These are phyloP conservation scores for Phaethornis superciliosus DNA, from an alignment of 2,113 vertebrate species.

Conservation along the genomic window DNA sequence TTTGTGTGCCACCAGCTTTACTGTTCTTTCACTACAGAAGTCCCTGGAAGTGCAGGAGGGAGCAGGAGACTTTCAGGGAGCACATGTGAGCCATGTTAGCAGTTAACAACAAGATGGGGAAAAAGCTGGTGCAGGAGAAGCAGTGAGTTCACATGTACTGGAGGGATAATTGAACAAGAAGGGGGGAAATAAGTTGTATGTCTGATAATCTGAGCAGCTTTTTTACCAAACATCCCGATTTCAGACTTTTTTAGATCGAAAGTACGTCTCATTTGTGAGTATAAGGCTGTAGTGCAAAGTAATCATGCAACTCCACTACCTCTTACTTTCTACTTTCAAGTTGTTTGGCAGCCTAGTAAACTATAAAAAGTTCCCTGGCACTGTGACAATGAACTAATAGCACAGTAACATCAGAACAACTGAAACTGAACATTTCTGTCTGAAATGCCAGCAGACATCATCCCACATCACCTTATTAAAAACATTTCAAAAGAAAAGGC, in stretches of 20 bases:
- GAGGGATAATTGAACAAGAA: not conserved
- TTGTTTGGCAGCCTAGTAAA: not conserved
- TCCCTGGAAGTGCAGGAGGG: not conserved
- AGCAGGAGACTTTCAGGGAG: not conserved
- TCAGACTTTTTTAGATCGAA: not conserved
- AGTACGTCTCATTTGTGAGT: not conserved
- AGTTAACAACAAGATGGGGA: not conserved
- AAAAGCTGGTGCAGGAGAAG: not conserved
- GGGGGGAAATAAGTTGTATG: accelerated
- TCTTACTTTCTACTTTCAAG: not conserved
- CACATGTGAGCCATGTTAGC: not conserved
- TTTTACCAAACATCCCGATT: not conserved
- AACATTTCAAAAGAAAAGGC: not conserved
- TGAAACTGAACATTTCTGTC: not conserved
- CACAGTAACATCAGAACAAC: not conserved
- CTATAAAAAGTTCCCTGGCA: not conserved
- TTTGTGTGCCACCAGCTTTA: not conserved
- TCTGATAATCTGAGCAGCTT: not conserved
- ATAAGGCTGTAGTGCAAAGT: not conserved
- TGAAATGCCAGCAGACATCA: not conserved
- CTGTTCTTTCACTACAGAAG: not conserved
- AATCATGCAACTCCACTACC: not conserved
- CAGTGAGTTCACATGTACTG: not conserved
- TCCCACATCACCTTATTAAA: not conserved
- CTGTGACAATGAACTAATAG: not conserved